phyloP scores from a whole-genome alignment of 2,113 vertebrate genomes.

The Speoplatyrhinus poulsoni region DNA sequence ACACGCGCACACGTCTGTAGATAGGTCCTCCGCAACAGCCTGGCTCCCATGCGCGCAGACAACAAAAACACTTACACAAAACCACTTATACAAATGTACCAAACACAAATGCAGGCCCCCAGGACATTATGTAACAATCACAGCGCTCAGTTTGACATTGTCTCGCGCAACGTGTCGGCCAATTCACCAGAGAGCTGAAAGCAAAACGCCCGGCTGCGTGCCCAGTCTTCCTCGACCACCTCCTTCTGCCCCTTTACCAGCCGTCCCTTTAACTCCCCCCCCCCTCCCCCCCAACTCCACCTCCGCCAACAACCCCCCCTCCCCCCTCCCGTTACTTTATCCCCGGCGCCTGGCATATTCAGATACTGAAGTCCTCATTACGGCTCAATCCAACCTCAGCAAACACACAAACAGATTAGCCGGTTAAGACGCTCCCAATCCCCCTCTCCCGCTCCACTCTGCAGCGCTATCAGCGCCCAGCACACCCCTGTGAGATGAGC shows the following conservation, averaged over 20 bases:
- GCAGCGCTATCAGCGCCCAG: slow-evolving; percentile 78
- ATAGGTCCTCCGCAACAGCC: slow-evolving; percentile 1
- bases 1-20: slow-evolving; percentile 8
- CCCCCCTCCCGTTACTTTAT: slow-evolving; percentile 69
- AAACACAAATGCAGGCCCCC: too few relatives aligned
- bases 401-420: slow-evolving; percentile 88
- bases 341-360: slow-evolving; percentile 81
- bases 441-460: slow-evolving; percentile 75
- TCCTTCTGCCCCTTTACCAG: slow-evolving; percentile 45
- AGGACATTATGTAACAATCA: too few relatives aligned
- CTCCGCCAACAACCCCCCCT: neutral
- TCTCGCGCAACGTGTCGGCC: slow-evolving; percentile 40
- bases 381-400: slow-evolving; percentile 84
- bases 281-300: slow-evolving; percentile 15
- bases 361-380: slow-evolving; percentile 85
- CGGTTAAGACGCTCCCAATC: slow-evolving; percentile 82
- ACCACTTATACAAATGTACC: too few relatives aligned
- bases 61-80: too few relatives aligned
- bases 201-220: slow-evolving; percentile 34
- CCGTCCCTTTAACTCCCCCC: slow-evolving; percentile 50
- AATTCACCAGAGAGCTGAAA: slow-evolving; percentile 39
- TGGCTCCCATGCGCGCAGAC: too few relatives aligned
- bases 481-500: slow-evolving; percentile 82
- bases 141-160: slow-evolving; percentile 2
- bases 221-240: slow-evolving; percentile 42